These are phyloP conservation scores for Anoplius nigerrimus DNA, from an alignment of 2,888 invertebrate genomes.

Conservation along the genomic window DNA sequence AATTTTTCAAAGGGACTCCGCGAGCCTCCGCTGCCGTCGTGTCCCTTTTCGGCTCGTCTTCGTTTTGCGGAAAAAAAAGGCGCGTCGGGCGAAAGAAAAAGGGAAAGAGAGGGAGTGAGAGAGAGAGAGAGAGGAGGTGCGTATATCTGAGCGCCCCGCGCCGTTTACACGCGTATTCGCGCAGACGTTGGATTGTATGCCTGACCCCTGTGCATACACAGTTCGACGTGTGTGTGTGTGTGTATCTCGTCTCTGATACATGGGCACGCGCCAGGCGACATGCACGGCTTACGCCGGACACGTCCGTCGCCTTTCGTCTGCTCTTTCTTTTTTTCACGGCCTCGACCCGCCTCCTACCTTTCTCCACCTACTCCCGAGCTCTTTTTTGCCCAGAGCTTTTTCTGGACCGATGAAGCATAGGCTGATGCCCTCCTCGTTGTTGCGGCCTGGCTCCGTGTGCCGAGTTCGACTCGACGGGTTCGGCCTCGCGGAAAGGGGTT, in stretches of 20 bases:
- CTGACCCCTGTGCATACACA: too few relatives aligned
- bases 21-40: conserved; percentile 13
- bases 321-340: conserved; percentile 12
- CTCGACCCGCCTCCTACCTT: conserved; percentile 17
- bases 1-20: conserved; percentile 69
- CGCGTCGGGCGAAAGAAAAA: conserved; percentile 6
- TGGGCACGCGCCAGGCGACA: conserved; percentile 31
- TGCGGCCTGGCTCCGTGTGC: not conserved
- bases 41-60: conserved; percentile 57
- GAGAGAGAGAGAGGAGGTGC: conserved; percentile 14
- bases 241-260: not conserved
- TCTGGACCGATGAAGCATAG: conserved; percentile 65
- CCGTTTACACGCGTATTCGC: not conserved
- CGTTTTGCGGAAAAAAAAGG: conserved; percentile 45
- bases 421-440: conserved; percentile 14
- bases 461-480: too few relatives aligned
- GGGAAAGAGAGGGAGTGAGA: not conserved
- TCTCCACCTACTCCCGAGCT: conserved; percentile 13
- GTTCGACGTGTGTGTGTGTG: not conserved
- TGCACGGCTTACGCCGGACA: conserved; percentile 21
- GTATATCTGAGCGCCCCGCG: too few relatives aligned
- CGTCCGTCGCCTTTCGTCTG: not conserved
- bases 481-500: too few relatives aligned
- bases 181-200: too few relatives aligned
- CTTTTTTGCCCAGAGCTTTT: conserved; percentile 43